These are phyloP conservation scores for Wiebesia pumilae DNA, from an alignment of 1,140 invertebrate genomes.

Conservation along the genomic window DNA sequence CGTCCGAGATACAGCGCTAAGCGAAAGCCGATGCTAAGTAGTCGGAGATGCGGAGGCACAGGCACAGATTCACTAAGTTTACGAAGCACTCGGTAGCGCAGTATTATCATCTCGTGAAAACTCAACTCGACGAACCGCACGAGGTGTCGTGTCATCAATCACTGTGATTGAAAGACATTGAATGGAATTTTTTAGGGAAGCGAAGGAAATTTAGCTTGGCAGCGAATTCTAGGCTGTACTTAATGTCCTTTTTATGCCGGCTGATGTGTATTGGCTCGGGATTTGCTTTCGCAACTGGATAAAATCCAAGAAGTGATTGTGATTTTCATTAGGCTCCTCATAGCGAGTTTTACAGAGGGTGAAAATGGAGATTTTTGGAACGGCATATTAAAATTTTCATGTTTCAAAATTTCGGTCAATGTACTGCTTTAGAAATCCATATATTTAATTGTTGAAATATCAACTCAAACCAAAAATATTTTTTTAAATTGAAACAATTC, in stretches of 20 bases:
- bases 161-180: slow-evolving; percentile 68
- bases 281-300: not conserved
- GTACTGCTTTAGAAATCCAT: too few species aligned
- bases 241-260: slow-evolving; percentile 30
- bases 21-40: slow-evolving; percentile 54
- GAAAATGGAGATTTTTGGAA: too few species aligned
- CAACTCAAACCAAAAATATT: too few species aligned
- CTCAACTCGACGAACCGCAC: slow-evolving; percentile 44
- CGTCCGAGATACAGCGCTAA: slow-evolving; percentile 54
- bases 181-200: slow-evolving; percentile 65
- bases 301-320: slow-evolving; percentile 14
- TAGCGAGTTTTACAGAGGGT: too few species aligned
- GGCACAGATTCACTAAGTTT: slow-evolving; percentile 32
- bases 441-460: too few species aligned
- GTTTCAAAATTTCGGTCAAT: too few species aligned
- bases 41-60: not conserved
- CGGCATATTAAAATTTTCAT: too few species aligned
- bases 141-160: slow-evolving; percentile 64
- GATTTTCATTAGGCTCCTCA: slow-evolving; percentile 30
- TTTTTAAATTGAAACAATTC: too few species aligned
- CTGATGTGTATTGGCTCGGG: not conserved
- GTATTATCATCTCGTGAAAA: not conserved
- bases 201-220: slow-evolving; percentile 40
- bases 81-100: slow-evolving; percentile 21
- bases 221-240: slow-evolving; percentile 46